A percentile compares a stretch with the other conserved stretches of the same genome.
phyloP scores from a whole-genome alignment of 2,888 invertebrate species.

The Sinohyriopsis cumingii region DNA sequence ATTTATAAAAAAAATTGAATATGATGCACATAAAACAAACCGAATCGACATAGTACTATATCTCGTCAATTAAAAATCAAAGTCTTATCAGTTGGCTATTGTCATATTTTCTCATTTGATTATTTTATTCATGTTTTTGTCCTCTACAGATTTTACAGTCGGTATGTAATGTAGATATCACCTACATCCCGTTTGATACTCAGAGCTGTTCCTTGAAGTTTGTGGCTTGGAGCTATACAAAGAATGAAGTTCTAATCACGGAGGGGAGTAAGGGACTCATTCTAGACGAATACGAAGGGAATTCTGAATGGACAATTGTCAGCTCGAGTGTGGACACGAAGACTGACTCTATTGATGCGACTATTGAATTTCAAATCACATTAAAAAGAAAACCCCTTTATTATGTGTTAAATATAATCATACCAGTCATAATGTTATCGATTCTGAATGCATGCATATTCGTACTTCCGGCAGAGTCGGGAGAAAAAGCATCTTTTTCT shows the following conservation, averaged over 20 bases:
- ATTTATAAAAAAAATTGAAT: too few relatives aligned
- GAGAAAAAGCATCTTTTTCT: slow-evolving; percentile 28
- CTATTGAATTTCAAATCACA: slow-evolving; percentile 1
- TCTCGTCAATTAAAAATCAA: too few relatives aligned
- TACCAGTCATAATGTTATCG: slow-evolving; percentile 33
- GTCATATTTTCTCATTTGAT: too few relatives aligned
- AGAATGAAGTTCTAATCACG: slow-evolving; percentile 14
- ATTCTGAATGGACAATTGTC: slow-evolving; percentile 22
- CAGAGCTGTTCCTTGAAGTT: slow-evolving; percentile 26
- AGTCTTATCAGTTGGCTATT: too few relatives aligned
- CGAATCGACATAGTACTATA: too few relatives aligned
- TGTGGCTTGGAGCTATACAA: slow-evolving; percentile 26
- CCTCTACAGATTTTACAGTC: slow-evolving; percentile 23
- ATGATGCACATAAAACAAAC: too few relatives aligned
- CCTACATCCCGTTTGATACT: slow-evolving; percentile 26
- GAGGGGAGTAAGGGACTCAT: slow-evolving; percentile 5
- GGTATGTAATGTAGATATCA: slow-evolving; percentile 26
- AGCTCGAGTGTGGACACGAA: slow-evolving; percentile 3
- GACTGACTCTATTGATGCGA: too few relatives aligned
- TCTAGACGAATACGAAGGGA: slow-evolving; percentile 11
- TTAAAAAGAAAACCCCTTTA: slow-evolving; percentile 31
- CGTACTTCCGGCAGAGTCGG: slow-evolving; percentile 23
- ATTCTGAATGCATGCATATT: slow-evolving; percentile 31
- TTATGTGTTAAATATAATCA: slow-evolving; percentile 19
- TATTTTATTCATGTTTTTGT: too few relatives aligned